Base-by-base conservation (phyloP, 2,888 invertebrate genomes). In the Pharmacophagus antenor region DNA sequence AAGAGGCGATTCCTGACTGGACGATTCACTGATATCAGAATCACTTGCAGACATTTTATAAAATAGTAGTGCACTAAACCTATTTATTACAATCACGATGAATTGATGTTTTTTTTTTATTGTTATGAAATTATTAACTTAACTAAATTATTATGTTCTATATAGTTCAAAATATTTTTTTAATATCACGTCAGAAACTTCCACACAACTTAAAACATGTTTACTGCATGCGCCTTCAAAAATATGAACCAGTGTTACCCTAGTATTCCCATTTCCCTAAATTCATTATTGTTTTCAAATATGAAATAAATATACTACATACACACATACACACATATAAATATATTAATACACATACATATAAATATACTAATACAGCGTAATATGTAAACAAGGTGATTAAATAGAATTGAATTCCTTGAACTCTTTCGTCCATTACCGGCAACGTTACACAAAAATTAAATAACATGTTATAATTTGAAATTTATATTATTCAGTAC, bases 1-100 rank as follows among this genome's bases (percentile, higher is more conserved):
- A 52, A 70, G 67, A 1, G 85, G 85, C 31, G 85, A 84, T 37
- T 70, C 75, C 53, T 68, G 63, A 63, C 73, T 80, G 0, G 83
- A 82, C 41, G 78, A 72, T 57, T 85, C 85, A 63, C 84, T 84
- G 63, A 76, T 74, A 63, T 87, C 86, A 50, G 78, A 77, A 47
- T 87, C 85, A 72, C 84, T 84, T 48, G 77, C 67, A 22, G 80
- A 69, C 71, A 72, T 72, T 60, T 63, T 68, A 4, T 1, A 15
- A 47, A n/a, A n/a, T n/a, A n/a, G n/a, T n/a, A 44, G 8, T 21
- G 20, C 15, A 20, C 18, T 46, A 18, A 12, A 46, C 2, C 7
- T 42, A 42, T 42, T 42, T 17, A 17, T 0, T 15, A 42, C 17
- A 42, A 1, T 46, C 7, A 31, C n/a, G n/a, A 10, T 7, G 8